Conservation (phyloP, 2,113 vertebrate species). For the Telmatochromis brachygnathus region DNA sequence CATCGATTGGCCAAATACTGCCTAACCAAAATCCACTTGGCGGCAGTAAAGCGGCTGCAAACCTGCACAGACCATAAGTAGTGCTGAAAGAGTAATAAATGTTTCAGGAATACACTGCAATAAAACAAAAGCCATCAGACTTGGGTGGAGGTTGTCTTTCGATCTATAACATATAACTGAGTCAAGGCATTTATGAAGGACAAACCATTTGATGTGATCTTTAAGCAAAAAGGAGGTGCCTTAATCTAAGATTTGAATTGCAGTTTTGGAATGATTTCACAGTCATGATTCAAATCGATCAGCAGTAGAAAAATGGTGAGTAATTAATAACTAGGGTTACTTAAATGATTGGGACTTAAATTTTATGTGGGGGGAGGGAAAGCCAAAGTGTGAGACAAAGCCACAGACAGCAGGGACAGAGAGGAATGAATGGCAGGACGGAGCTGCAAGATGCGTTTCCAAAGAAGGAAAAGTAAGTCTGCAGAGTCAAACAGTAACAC, state of each 20-base stretch:
- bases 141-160: not conserved
- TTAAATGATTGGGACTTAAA: not conserved
- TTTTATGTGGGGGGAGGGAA: not conserved
- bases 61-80: not conserved
- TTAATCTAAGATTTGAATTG: not conserved
- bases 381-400: not conserved
- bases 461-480: conserved; percentile 49
- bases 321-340: not conserved
- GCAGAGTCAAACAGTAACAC: not conserved
- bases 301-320: not conserved
- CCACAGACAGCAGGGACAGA: not conserved
- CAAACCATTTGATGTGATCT: not conserved
- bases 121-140: not conserved
- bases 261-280: not conserved
- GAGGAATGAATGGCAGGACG: not conserved
- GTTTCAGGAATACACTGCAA: not conserved
- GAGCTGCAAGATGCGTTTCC: not conserved
- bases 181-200: not conserved
- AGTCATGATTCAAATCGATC: not conserved
- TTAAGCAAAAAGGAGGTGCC: not conserved
- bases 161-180: not conserved
- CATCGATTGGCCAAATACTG: not conserved
- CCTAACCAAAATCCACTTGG: not conserved
- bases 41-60: not conserved
- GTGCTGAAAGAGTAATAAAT: not conserved